Evolutionary conservation across 2,888 invertebrate species (phyloP).

Genomic region (Yponomeuta sedellus): DNA sequence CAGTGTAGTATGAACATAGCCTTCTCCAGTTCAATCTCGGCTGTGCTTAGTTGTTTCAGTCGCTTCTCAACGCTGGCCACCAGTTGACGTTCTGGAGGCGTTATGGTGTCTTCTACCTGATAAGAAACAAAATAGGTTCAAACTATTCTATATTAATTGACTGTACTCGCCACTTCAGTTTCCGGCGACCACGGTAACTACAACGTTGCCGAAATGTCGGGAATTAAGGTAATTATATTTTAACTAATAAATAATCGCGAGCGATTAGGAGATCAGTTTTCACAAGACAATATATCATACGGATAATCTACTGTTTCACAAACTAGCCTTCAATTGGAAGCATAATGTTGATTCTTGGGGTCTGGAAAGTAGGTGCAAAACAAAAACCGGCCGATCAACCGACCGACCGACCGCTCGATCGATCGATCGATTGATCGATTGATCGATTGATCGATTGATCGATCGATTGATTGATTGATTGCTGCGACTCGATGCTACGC

Average conservation of each 20-base stretch:
- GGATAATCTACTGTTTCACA: too few relatives aligned
- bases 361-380: too few relatives aligned
- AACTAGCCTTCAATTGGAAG: too few relatives aligned
- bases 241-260: too few relatives aligned
- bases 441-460: background rate
- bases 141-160: background rate
- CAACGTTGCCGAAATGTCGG: too few relatives aligned
- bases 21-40: slow-evolving; percentile 88
- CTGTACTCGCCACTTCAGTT: too few relatives aligned
- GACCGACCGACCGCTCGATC: background rate
- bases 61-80: slow-evolving; percentile 84
- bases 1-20: slow-evolving; percentile 89
- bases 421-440: background rate
- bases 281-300: too few relatives aligned
- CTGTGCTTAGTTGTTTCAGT: slow-evolving; percentile 85
- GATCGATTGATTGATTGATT: background rate
- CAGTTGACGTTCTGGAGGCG: slow-evolving; percentile 88
- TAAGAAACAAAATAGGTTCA: slow-evolving; percentile 14
- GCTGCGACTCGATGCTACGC: too few relatives aligned
- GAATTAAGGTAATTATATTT: too few relatives aligned
- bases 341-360: too few relatives aligned
- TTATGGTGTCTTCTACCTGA: slow-evolving; percentile 89
- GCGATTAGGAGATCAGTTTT: too few relatives aligned
- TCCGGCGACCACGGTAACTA: too few relatives aligned
- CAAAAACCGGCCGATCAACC: background rate